Evolutionary conservation across 2,797 vertebrate genomes (phyloP), one percentile per base, ranked within the genome.

Genomic region (Cirrhinus mrigala): DNA sequence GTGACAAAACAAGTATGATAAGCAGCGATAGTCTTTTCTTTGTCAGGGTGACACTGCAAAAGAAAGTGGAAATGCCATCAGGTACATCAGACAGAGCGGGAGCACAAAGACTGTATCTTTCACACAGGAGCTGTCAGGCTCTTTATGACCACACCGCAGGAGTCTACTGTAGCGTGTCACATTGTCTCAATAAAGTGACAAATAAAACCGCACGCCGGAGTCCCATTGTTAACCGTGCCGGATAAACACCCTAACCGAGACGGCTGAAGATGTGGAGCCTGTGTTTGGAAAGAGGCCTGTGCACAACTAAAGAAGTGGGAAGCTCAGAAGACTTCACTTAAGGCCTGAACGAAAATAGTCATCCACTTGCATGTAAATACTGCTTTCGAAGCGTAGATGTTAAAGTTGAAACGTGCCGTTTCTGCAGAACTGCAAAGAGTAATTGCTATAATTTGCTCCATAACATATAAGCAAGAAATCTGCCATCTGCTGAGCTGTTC

Each of bases 161-260:
- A 92, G 89, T 92, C 89, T 91, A 92, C 91, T 89, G 91, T 89
- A 89, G 90, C 91, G 91, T 92, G 93, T 92, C 91, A 93, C 93
- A 93, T 94, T 90, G 90, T 94, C 93, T 94, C 91, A 94, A 94
- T 95, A 94, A 95, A 95, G 93, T 94, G 95, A 96, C 93, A 96
- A 94, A 93, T 94, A 91, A 94, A 94, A 96, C 90, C 89, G 91
- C 85, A 86, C 95, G 93, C 94, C 88, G 9, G 93, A 94, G 95
- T 90, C 92, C 90, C 92, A 86, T 95, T 94, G 91, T 91, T 94
- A 92, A 83, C 90, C 69, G 84, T 56, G 84, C 90, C 90, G 92
- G 91, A 92, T 92, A 91, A 90, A 91, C 92, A 91, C 91, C 91
- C 92, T 92, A 90, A 87, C 62, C 56, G 88, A 73, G 70, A 92